Evolutionary conservation across 2,888 invertebrate species (phyloP).

Genomic region (Agrochola lychnidis): DNA sequence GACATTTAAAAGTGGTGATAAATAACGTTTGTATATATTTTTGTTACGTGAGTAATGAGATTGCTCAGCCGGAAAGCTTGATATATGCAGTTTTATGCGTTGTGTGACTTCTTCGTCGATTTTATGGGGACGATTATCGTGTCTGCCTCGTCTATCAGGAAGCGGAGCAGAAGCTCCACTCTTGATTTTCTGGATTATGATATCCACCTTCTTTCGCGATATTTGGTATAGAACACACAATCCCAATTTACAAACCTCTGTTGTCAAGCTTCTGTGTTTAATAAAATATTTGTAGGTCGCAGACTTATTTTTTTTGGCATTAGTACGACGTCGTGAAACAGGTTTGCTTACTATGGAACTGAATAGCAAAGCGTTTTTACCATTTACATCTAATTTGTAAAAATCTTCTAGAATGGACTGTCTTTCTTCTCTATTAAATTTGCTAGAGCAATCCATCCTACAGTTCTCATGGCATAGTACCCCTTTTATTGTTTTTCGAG

Average conservation of each 20-base stretch:
- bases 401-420: slow-evolving; percentile 40
- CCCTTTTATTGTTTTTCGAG: slow-evolving; percentile 42
- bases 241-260: slow-evolving; percentile 42
- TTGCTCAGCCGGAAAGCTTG: too few species aligned
- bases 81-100: slow-evolving; percentile 23
- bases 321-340: slow-evolving; percentile 24
- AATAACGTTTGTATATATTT: slow-evolving; percentile 63
- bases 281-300: slow-evolving; percentile 47
- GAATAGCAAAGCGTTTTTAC: slow-evolving; percentile 43
- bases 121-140: slow-evolving; percentile 25
- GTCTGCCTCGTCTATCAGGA: slow-evolving; percentile 42
- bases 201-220: slow-evolving; percentile 40
- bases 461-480: slow-evolving; percentile 43
- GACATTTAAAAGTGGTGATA: slow-evolving; percentile 63
- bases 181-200: slow-evolving; percentile 38
- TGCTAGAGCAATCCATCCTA: slow-evolving; percentile 33
- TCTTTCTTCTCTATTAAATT: slow-evolving; percentile 37
- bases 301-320: slow-evolving; percentile 41
- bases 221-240: slow-evolving; percentile 46
- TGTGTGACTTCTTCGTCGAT: slow-evolving; percentile 3
- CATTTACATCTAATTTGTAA: slow-evolving; percentile 39
- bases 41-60: slow-evolving; percentile 64
- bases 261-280: slow-evolving; percentile 31
- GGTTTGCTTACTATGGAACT: slow-evolving; percentile 39
- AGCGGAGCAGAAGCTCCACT: slow-evolving; percentile 28